These are phyloP conservation scores for Cebidichthys violaceus DNA, from an alignment of 2,113 vertebrate genomes.

Conservation along the genomic window DNA sequence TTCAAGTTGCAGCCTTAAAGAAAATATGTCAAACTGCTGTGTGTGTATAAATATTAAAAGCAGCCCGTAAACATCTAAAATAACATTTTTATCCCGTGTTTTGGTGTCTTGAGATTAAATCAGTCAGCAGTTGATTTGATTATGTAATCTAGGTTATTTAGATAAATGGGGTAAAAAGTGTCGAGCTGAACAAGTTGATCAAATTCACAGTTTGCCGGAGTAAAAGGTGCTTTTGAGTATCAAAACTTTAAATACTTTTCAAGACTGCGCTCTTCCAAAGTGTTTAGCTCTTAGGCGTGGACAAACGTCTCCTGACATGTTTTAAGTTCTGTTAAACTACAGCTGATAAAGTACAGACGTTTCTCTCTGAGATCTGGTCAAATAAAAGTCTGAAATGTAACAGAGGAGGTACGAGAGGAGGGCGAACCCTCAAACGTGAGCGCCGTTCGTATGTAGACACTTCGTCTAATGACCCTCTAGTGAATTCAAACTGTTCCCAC, in stretches of 20 bases:
- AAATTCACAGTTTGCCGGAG: no score
- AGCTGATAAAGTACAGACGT: background rate
- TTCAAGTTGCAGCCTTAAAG: background rate
- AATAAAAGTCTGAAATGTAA: background rate
- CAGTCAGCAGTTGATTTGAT: background rate
- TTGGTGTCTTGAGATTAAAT: conserved; percentile 2
- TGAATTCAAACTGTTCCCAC: background rate
- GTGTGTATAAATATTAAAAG: background rate
- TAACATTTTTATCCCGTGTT: background rate
- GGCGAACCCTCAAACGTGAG: background rate
- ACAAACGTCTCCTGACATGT: background rate
- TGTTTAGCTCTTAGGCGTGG: background rate
- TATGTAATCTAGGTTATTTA: background rate
- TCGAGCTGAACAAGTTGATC: no score
- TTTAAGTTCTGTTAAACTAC: background rate
- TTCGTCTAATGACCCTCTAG: background rate
- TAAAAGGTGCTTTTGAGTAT: no score
- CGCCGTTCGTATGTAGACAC: background rate
- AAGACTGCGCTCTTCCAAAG: background rate
- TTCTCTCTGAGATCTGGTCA: no score
- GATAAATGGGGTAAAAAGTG: no score
- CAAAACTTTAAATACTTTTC: background rate
- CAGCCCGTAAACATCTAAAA: background rate
- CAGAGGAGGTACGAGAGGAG: background rate
- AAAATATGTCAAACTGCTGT: no score